phyloP scores from a whole-genome alignment of 2,888 invertebrate genomes.

The Muscina levida region DNA sequence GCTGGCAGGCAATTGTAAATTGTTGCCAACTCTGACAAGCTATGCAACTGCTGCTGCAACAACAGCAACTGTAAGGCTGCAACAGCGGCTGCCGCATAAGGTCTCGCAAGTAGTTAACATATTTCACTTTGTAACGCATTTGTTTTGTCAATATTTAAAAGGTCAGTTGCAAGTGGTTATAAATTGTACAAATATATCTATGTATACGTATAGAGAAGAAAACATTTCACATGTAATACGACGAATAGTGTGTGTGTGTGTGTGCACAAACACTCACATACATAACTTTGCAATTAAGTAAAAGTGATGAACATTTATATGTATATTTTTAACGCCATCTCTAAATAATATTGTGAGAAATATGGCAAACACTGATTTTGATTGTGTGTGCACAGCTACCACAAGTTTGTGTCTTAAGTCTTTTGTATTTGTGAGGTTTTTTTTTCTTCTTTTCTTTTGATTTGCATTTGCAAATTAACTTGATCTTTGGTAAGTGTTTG shows the following conservation, averaged over 20 bases:
- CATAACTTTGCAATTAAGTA: constrained; percentile 51
- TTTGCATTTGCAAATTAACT: too few relatives aligned
- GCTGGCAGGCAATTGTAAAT: neutral
- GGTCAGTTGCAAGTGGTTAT: constrained; percentile 61
- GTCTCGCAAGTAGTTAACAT: constrained; percentile 53
- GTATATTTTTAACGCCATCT: constrained; percentile 50
- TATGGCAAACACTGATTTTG: too few relatives aligned
- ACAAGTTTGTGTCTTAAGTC: too few relatives aligned
- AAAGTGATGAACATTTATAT: constrained; percentile 62
- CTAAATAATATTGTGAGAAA: constrained; percentile 61
- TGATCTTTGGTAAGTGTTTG: too few relatives aligned
- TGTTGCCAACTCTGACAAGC: constrained; percentile 15
- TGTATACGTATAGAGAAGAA: neutral
- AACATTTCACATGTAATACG: neutral
- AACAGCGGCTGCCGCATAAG: constrained; percentile 56
- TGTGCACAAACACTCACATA: neutral
- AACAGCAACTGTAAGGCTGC: neutral
- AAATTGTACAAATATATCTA: neutral
- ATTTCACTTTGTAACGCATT: constrained; percentile 66
- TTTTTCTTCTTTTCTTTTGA: too few relatives aligned
- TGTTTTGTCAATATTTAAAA: constrained; percentile 65
- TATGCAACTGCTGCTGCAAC: neutral
- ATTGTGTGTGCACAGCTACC: too few relatives aligned
- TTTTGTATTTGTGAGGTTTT: too few relatives aligned
- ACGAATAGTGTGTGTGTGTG: constrained; percentile 1